Percentiles rank a stretch among this genome's conserved stretches.
Conservation (phyloP, 2,888 invertebrate species). For the Nomada ferruginata region DNA sequence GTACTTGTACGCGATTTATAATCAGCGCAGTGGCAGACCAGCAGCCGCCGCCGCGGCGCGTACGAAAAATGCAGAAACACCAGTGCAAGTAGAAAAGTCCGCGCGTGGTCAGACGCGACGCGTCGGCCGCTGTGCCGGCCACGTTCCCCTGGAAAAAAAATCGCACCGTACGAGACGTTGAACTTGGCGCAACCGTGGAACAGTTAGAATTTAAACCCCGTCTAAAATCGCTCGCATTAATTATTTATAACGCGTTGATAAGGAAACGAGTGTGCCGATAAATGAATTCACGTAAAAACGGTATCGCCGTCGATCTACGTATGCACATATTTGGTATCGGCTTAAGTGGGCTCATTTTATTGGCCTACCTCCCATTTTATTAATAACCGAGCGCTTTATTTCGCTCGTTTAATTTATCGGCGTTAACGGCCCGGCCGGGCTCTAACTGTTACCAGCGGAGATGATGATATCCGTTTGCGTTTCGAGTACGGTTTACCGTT, state of each 20-base stretch:
- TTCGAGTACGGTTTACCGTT: not conserved
- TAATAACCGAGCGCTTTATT: not conserved
- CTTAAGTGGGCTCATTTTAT: not conserved
- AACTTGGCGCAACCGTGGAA: not conserved
- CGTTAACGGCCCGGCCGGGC: not conserved
- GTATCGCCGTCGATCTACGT: not conserved
- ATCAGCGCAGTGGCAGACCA: conserved; percentile 49
- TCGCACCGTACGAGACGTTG: not conserved
- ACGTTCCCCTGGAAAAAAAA: conserved; percentile 4
- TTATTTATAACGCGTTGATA: conserved; percentile 1
- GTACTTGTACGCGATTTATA: conserved; percentile 53
- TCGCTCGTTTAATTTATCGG: not conserved
- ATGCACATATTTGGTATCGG: not conserved
- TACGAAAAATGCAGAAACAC: conserved; percentile 26
- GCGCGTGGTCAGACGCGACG: conserved; percentile 36
- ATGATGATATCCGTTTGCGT: not conserved
- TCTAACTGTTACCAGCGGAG: not conserved
- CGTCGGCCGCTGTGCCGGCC: no score
- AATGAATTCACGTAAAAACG: not conserved
- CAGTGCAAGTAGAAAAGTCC: conserved; percentile 54
- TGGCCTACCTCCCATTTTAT: not conserved
- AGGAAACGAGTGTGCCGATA: not conserved
- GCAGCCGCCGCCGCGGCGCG: conserved; percentile 30
- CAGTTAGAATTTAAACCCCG: not conserved
- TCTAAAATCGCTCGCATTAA: not conserved